These are phyloP conservation scores for Ectobius pallidus DNA, from an alignment of 2,888 invertebrate genomes.

Conservation along the genomic window DNA sequence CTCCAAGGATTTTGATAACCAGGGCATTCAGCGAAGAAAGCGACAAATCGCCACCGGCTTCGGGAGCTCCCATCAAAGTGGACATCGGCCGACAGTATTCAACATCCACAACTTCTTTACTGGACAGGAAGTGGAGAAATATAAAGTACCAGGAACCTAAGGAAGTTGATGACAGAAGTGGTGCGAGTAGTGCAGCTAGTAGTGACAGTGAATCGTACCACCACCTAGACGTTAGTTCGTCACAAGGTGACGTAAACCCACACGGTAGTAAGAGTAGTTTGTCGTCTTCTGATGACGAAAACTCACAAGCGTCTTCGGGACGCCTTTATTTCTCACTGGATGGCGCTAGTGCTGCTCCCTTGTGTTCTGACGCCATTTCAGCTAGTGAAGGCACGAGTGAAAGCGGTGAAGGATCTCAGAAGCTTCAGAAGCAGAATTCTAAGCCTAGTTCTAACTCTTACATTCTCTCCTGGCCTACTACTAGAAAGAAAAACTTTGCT, in stretches of 20 bases:
- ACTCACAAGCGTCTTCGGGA: slow-evolving; percentile 51
- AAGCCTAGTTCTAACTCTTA: slow-evolving; percentile 23
- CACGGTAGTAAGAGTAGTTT: slow-evolving; percentile 49
- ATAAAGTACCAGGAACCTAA: slow-evolving; percentile 46
- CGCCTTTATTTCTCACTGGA: slow-evolving; percentile 55
- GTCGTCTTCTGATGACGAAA: slow-evolving; percentile 11
- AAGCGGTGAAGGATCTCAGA: neutral
- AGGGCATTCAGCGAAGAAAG: slow-evolving; percentile 76
- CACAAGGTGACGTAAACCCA: slow-evolving; percentile 14
- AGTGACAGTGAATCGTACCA: slow-evolving; percentile 48
- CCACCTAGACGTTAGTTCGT: slow-evolving; percentile 28
- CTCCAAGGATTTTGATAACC: slow-evolving; percentile 74
- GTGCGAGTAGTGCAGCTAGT: slow-evolving; percentile 37
- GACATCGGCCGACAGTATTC: slow-evolving; percentile 53
- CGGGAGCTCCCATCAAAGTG: slow-evolving; percentile 50
- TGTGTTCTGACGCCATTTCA: slow-evolving; percentile 24
- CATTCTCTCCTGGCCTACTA: slow-evolving; percentile 62
- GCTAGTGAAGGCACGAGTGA: slow-evolving; percentile 19
- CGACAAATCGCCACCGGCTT: slow-evolving; percentile 57
- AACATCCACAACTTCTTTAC: slow-evolving; percentile 53
- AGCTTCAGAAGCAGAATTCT: neutral
- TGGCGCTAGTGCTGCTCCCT: slow-evolving; percentile 42
- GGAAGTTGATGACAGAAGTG: slow-evolving; percentile 39
- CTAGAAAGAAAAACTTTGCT: slow-evolving; percentile 47
- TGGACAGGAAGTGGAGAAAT: slow-evolving; percentile 55